Base-by-base conservation (phyloP, 2,888 invertebrate genomes). In the Mesorhabditis sp. region DNA sequence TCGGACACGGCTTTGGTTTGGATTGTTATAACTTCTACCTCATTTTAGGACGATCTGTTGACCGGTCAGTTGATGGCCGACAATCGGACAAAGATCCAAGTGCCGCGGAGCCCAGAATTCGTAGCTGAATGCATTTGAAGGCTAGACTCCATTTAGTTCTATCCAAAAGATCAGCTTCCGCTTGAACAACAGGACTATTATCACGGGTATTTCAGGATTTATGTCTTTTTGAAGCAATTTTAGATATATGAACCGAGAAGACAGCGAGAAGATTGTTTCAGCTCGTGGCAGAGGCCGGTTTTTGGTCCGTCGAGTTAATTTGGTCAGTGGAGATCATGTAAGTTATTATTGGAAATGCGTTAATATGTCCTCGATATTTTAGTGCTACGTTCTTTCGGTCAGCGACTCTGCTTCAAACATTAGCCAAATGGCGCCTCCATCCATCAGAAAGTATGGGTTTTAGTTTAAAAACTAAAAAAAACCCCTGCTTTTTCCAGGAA, bases 241-340 rank as follows among this genome's bases (percentile, higher is more conserved):
- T 28, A 28, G 58, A 10, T 50, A 50, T n/a, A 50, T 50, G 58
- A 50, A 50, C n/a, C 58, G 58, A 10, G 58, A 50, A n/a, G 58
- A 50, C 58, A 50, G 58, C n/a, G 58, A 50, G 58, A 50, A 50
- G n/a, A 50, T 50, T n/a, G 58, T 50, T 10, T 50, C 58, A 50
- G 10, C 10, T 13, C 58, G 58, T 0, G 58, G 58, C 7, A 13
- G 58, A 10, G 58, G 58, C n/a, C 58, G 58, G 7, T 50, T 50
- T n/a, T n/a, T 50, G 10, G 58, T 50, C 58, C 58, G 58, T 10
- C 58, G 58, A 50, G 10, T 50, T n/a, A 50, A 10, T n/a, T 50
- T 50, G 10, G n/a, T n/a, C n/a, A 50, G n/a, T 50, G 58, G 58
- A 50, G 58, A 50, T 50, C n/a, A 50, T 50, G 58, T 50, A n/a